Evolutionary conservation across 2,797 vertebrate genomes (phyloP), one percentile per base, ranked within the genome.

Genomic region (Sebastes vulpes): DNA sequence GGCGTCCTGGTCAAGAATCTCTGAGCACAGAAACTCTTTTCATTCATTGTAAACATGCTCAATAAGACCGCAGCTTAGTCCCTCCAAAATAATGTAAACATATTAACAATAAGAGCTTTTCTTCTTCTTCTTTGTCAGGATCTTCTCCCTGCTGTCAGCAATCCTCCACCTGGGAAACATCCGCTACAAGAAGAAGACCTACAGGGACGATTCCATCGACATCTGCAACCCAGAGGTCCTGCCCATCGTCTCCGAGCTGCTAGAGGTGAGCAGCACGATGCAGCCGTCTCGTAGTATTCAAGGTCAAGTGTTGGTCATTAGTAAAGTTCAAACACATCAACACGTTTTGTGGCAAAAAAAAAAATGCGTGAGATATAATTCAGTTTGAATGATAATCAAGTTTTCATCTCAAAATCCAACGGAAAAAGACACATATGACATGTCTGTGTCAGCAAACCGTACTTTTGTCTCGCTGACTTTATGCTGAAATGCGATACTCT

Each of bases 151-250:
- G 68, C 91, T 99, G 61, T 98, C 98, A 4, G 98, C 98, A 0
- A 99, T 99, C 79, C 94, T 99, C 20, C 98, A 98, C 83, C 94
- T 99, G 95, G 98, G 98, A 57, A 99, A 99, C 87, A 99, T 99
- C 89, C 93, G 96, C 61, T 99, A 99, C 91, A 99, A 99, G 73
- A 99, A 97, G 95, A 99, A 98, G 86, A 98, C 98, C 1, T 99
- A 98, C 82, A 91, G 98, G 31, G 98, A 99, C 77, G 98, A 99
- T 83, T 98, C 97, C 79, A 98, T 98, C 1, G 98, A 99, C 81
- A 98, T 99, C 90, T 98, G 97, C 77, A 99, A 98, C 88, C 97
- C 97, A 57, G 98, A 99, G 77, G 94, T 97, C 21, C 95, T 99
- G 14, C 97, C 97, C 6, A 82, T 96, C 0, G 97, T 99, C 74